Evolutionary conservation across 2,888 invertebrate species (phyloP).

Genomic region (Ernsta delagoae): DNA sequence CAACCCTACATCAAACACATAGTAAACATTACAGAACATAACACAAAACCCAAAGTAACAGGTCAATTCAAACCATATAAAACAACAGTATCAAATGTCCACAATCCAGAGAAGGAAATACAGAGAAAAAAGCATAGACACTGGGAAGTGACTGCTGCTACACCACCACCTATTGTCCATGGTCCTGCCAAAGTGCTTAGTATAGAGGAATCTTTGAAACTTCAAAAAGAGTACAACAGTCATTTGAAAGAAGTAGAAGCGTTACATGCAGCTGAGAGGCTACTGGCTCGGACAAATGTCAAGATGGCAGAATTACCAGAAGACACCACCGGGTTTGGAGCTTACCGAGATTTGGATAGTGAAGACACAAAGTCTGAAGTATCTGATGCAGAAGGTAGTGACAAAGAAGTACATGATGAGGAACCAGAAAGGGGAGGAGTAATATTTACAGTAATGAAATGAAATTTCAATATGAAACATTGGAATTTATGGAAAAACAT

Average conservation of each 20-base stretch:
- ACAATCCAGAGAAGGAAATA: constrained; percentile 83
- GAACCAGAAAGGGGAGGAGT: constrained; percentile 84
- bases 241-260: constrained; percentile 80
- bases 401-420: constrained; percentile 84
- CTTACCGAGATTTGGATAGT: constrained; percentile 67
- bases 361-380: constrained; percentile 60
- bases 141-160: constrained; percentile 87
- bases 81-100: constrained; percentile 83
- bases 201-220: constrained; percentile 82
- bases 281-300: constrained; percentile 68
- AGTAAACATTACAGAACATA: constrained; percentile 79
- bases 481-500: no score
- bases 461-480: constrained; percentile 34
- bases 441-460: constrained; percentile 78
- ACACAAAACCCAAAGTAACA: constrained; percentile 55
- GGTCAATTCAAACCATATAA: constrained; percentile 84
- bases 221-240: constrained; percentile 80
- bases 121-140: constrained; percentile 76
- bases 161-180: constrained; percentile 84
- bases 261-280: constrained; percentile 83
- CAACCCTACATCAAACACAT: constrained; percentile 81
- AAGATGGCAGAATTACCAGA: constrained; percentile 65
- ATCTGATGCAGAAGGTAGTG: constrained; percentile 76
- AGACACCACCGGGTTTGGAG: constrained; percentile 63
- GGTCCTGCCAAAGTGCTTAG: constrained; percentile 80